Conservation (phyloP, 1,140 invertebrate species). For the Thereuonema tuberculata region DNA sequence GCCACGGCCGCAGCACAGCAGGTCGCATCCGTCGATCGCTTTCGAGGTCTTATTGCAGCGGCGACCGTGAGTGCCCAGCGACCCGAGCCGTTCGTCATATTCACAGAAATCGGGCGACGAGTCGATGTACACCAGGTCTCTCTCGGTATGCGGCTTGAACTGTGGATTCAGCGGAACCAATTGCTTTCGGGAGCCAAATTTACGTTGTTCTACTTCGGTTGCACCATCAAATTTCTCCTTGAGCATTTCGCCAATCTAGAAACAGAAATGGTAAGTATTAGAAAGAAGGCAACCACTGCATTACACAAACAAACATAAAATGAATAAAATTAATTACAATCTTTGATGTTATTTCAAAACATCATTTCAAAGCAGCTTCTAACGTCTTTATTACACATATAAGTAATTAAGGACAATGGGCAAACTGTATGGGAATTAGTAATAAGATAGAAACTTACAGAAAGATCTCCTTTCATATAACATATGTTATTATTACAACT, state of each 20-base stretch:
- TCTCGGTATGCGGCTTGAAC: slow-evolving; percentile 27
- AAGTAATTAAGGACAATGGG: too few species aligned
- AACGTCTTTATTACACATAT: too few species aligned
- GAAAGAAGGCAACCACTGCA: too few species aligned
- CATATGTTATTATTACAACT: too few species aligned
- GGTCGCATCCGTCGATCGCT: slow-evolving; percentile 72
- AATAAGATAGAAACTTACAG: too few species aligned
- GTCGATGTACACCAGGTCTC: slow-evolving; percentile 33
- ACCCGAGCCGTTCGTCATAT: slow-evolving; percentile 25
- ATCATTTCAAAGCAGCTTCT: too few species aligned
- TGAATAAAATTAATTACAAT: too few species aligned
- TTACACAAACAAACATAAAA: too few species aligned
- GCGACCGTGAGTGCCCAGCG: slow-evolving; percentile 34
- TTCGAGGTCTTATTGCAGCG: slow-evolving; percentile 33
- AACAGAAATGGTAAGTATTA: neutral
- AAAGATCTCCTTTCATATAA: too few species aligned
- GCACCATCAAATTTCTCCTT: slow-evolving; percentile 33
- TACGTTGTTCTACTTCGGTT: slow-evolving; percentile 27
- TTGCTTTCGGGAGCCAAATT: slow-evolving; percentile 22
- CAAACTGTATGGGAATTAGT: too few species aligned
- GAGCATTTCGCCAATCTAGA: slow-evolving; percentile 28
- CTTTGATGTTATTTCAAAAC: too few species aligned
- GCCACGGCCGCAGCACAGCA: slow-evolving; percentile 85
- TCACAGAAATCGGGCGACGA: slow-evolving; percentile 31
- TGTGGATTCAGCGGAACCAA: slow-evolving; percentile 23